phyloP scores from a whole-genome alignment of 1,140 invertebrate species.

The Lysiphlebus fabarum region DNA sequence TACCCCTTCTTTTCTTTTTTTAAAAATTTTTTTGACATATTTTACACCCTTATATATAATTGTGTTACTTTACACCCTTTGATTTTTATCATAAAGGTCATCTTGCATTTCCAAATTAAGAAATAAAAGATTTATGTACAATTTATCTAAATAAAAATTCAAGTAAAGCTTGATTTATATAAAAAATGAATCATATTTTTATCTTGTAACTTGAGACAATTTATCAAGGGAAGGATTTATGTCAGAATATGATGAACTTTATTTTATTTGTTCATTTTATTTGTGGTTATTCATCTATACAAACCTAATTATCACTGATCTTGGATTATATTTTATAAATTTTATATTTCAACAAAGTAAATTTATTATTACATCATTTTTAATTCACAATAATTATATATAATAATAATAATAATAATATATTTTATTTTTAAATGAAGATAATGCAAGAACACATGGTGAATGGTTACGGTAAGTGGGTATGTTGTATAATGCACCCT shows the following conservation, averaged over 20 bases:
- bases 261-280: conserved; percentile 18
- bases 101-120: neutral
- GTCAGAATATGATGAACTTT: conserved; percentile 35
- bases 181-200: conserved; percentile 32
- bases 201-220: conserved; percentile 37
- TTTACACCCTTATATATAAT: neutral
- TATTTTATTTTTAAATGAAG: neutral
- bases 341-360: too few species aligned
- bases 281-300: conserved; percentile 20
- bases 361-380: too few species aligned
- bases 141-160: conserved; percentile 27
- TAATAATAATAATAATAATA: too few species aligned
- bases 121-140: conserved; percentile 30
- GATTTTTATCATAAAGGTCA: neutral
- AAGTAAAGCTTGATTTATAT: conserved; percentile 10
- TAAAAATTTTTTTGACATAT: conserved; percentile 8
- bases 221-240: conserved; percentile 36
- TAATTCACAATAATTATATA: too few species aligned
- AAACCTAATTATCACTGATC: conserved; percentile 33
- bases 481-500: conserved; percentile 32
- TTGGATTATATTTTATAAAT: conserved; percentile 16
- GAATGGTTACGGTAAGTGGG: conserved; percentile 43
- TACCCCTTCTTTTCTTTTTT: neutral
- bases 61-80: conserved; percentile 1
- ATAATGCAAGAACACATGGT: conserved; percentile 40